Conservation (phyloP, 2,888 invertebrate species). For the Eupithecia subfuscata region DNA sequence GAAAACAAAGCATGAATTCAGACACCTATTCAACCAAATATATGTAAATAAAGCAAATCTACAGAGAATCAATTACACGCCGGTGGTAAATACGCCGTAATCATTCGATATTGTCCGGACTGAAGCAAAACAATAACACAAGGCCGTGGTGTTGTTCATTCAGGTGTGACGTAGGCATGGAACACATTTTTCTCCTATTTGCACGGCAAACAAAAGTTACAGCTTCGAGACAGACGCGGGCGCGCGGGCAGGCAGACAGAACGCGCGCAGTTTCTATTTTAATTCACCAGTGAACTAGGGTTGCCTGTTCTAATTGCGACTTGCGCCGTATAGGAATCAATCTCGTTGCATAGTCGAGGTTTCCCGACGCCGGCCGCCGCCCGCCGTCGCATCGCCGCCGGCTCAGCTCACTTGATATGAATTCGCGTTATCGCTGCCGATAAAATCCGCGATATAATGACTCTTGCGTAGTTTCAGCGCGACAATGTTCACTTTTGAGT, state of each 20-base stretch:
- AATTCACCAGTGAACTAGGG: slow-evolving; percentile 51
- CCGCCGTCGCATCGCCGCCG: slow-evolving; percentile 24
- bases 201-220: slow-evolving; percentile 69
- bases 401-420: slow-evolving; percentile 58
- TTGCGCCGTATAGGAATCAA: slow-evolving; percentile 52
- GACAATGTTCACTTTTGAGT: slow-evolving; percentile 80
- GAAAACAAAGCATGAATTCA: slow-evolving; percentile 23
- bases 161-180: slow-evolving; percentile 74
- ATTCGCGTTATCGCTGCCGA: slow-evolving; percentile 67
- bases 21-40: slow-evolving; percentile 9
- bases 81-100: slow-evolving; percentile 46
- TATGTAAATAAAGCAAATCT: slow-evolving; percentile 40
- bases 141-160: slow-evolving; percentile 75
- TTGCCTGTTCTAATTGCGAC: slow-evolving; percentile 51
- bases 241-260: slow-evolving; percentile 61
- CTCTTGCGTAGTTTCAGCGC: slow-evolving; percentile 57
- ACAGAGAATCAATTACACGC: slow-evolving; percentile 42
- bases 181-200: slow-evolving; percentile 78
- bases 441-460: slow-evolving; percentile 69
- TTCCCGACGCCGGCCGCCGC: slow-evolving; percentile 26
- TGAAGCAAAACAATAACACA: slow-evolving; percentile 66
- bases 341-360: slow-evolving; percentile 43
- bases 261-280: slow-evolving; percentile 62
- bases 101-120: slow-evolving; percentile 58
- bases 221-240: slow-evolving; percentile 64